Percentiles rank a stretch among this genome's conserved stretches.
phyloP scores from a whole-genome alignment of 2,797 vertebrate genomes.

The Chelidonichthys spinosus region DNA sequence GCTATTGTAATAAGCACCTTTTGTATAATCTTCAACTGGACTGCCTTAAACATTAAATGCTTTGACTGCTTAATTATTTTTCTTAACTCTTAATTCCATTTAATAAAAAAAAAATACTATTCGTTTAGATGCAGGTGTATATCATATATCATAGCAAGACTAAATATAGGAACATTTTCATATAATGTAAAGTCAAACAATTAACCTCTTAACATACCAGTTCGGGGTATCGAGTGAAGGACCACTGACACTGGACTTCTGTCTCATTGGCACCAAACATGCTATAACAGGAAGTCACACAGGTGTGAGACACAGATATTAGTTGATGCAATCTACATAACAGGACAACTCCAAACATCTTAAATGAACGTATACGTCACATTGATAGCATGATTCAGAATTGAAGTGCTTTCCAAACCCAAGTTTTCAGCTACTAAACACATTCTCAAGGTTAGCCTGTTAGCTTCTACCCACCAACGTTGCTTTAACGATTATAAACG shows the following conservation, averaged over 20 bases:
- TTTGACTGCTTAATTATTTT: not conserved
- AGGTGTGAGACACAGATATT: not conserved
- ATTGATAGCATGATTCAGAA: not conserved
- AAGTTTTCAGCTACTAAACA: not conserved
- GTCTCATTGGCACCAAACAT: slow-evolving; percentile 60
- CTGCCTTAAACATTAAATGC: not conserved
- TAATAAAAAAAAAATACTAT: not conserved
- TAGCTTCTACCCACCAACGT: slow-evolving; percentile 17
- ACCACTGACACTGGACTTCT: slow-evolving; percentile 45
- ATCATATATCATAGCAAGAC: not conserved
- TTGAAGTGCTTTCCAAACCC: accelerated
- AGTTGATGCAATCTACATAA: not conserved
- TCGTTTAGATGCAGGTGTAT: too few species aligned
- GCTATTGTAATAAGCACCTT: not conserved
- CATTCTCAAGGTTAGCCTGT: slow-evolving; percentile 63
- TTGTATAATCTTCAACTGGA: not conserved
- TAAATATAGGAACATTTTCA: not conserved
- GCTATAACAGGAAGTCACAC: slow-evolving; percentile 48
- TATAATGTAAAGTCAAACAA: too few species aligned
- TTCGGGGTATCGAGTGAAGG: slow-evolving; percentile 44
- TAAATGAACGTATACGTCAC: not conserved
- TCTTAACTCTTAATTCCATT: not conserved
- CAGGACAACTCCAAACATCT: not conserved
- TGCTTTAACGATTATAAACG: not conserved
- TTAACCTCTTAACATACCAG: slow-evolving; percentile 54